phyloP scores from a whole-genome alignment of 2,888 invertebrate genomes.

The Amiota minor region DNA sequence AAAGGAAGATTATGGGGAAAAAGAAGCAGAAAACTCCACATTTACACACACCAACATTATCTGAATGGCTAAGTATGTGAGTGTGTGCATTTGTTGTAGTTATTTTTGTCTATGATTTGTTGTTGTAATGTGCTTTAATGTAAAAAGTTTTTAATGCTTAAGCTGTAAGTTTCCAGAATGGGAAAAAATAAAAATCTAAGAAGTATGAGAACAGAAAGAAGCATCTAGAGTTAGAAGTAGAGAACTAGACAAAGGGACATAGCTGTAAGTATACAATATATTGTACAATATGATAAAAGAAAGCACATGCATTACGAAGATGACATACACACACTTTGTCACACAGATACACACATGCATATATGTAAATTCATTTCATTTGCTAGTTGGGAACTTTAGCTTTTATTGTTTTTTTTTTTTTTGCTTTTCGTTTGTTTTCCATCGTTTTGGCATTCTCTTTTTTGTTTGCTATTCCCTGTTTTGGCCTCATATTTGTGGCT shows the following conservation, averaged over 20 bases:
- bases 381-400: slow-evolving; percentile 64
- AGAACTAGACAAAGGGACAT: slow-evolving; percentile 38
- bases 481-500: slow-evolving; percentile 59
- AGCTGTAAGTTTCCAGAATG: slow-evolving; percentile 47
- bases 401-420: neutral
- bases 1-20: too few species aligned
- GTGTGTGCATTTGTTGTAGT: slow-evolving; percentile 39
- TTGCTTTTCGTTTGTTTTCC: neutral
- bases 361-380: slow-evolving; percentile 30
- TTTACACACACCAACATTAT: slow-evolving; percentile 55
- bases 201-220: slow-evolving; percentile 15
- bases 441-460: too few species aligned
- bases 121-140: slow-evolving; percentile 67
- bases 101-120: slow-evolving; percentile 62
- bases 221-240: too few species aligned
- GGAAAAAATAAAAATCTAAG: slow-evolving; percentile 3
- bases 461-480: slow-evolving; percentile 1
- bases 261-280: slow-evolving; percentile 34
- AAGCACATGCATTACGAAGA: slow-evolving; percentile 27
- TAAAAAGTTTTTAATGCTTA: slow-evolving; percentile 68
- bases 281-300: slow-evolving; percentile 20
- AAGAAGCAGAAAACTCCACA: neutral
- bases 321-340: neutral
- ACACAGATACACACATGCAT: slow-evolving; percentile 8
- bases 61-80: slow-evolving; percentile 50